A percentile compares a stretch with the other conserved stretches of the same genome.
phyloP scores from a whole-genome alignment of 1,140 invertebrate species.

The Polypedilum pembai region DNA sequence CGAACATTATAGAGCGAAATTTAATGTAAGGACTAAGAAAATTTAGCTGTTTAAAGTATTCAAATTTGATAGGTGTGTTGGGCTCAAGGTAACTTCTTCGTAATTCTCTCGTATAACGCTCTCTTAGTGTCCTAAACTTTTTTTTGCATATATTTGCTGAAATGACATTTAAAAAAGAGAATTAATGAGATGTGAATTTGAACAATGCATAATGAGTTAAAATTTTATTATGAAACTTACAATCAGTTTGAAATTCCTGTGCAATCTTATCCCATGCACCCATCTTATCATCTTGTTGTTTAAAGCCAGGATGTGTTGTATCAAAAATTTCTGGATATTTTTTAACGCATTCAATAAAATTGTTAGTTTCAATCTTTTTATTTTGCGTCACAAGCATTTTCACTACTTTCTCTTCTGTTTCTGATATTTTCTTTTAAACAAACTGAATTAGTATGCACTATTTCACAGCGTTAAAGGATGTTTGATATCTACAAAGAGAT shows the following conservation, averaged over 20 bases:
- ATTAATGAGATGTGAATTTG: background rate
- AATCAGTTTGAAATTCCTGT: background rate
- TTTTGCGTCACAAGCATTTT: background rate
- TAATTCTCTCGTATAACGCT: background rate
- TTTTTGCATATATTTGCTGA: background rate
- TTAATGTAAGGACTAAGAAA: background rate
- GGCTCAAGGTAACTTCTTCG: background rate
- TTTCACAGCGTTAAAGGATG: too few species aligned
- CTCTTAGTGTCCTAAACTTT: constrained; percentile 6
- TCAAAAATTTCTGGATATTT: constrained; percentile 2
- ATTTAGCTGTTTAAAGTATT: background rate
- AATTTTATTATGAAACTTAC: background rate
- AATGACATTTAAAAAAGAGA: background rate
- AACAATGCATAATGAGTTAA: background rate
- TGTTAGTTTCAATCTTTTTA: background rate
- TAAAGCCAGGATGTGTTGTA: background rate
- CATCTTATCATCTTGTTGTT: background rate
- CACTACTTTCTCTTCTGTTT: background rate
- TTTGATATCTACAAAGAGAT: too few species aligned
- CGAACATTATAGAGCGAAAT: background rate
- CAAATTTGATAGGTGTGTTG: background rate
- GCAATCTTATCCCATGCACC: background rate
- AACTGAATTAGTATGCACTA: background rate
- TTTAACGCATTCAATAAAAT: background rate
- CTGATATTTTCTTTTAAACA: background rate